Evolutionary conservation across 92 coral and sea anemone species (phyloP), one percentile per base, ranked within the genome.

Genomic region (Pocillopora grandis): DNA sequence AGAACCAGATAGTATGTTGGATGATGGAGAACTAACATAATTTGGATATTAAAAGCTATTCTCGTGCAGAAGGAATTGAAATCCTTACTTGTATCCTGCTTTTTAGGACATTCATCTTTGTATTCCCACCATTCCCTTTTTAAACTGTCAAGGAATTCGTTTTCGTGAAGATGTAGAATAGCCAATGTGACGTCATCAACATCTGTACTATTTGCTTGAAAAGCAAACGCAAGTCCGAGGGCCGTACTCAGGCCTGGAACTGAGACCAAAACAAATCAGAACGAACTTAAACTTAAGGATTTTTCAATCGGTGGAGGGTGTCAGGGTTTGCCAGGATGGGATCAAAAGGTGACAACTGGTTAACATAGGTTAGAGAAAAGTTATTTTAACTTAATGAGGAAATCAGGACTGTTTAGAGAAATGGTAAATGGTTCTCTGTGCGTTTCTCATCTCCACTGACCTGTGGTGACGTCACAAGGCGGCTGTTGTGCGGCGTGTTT

Each of bases 91-190:
- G 37, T 74, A 19, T 42, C 69, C 10, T 77, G 49, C 21, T 77
- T n/a, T 48, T 61, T 21, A 31, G 58, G 82, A 19, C 82, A 78
- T 62, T 35, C 59, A 78, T 66, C 62, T 9, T 12, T 57, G 15
- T n/a, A 71, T 10, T 82, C 88, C 92, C 94, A 93, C 97, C 97
- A 93, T 56, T 86, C 72, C 42, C 84, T 81, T 77, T 89, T 89
- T 37, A 85, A 80, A 35, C 88, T 79, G 42, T 88, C 92, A 19
- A 93, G 90, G 65, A 89, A 88, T 49, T 94, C 94, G 15, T 66
- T 89, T 81, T 93, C 94, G 11, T 92, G 94, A n/a, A 93, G 84
- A 63, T 87, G 90, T 71, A 93, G 87, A 85, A 93, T 87, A 14
- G 88, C 91, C 23, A 88, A 59, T 23, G 94, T 88, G 27, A 93